A percentile compares a stretch with the other conserved stretches of the same genome.
Evolutionary conservation across 2,113 vertebrate species (phyloP).

Genomic region (Thomomys bottae): DNA sequence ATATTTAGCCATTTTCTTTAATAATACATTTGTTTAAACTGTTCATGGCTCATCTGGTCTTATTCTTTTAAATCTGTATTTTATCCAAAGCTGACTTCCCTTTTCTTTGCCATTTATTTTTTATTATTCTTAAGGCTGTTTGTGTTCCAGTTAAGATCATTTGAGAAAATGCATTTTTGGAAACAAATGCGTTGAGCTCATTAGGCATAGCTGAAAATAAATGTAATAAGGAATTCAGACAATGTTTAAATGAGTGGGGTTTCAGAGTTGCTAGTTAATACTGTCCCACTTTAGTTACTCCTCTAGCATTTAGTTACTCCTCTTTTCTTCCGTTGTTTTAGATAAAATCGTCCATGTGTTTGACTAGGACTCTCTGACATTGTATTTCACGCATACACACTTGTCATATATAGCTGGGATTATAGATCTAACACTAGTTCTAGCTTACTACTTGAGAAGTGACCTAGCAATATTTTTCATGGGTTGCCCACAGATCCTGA

Average conservation of each 20-base stretch:
- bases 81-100: slow-evolving; percentile 52
- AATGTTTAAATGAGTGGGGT: not conserved
- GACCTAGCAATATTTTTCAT: no score
- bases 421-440: no score
- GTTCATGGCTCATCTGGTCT: slow-evolving; percentile 67
- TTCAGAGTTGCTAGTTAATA: no score
- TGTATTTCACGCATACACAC: no score
- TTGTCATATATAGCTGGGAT: no score
- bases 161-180: slow-evolving; percentile 57
- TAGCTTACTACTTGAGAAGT: no score
- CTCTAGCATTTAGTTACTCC: no score
- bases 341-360: no score
- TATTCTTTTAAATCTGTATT: slow-evolving; percentile 68
- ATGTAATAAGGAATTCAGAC: not conserved
- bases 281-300: no score
- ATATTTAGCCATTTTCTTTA: slow-evolving; percentile 81
- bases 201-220: slow-evolving; percentile 47
- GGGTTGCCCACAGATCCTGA: no score
- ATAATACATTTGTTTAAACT: slow-evolving; percentile 74
- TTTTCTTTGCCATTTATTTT: slow-evolving; percentile 54
- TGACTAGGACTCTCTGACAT: no score
- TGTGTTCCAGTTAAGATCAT: slow-evolving; percentile 44
- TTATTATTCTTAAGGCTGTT: slow-evolving; percentile 12
- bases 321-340: no score
- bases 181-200: slow-evolving; percentile 43